These are phyloP conservation scores for Sebastes itinus DNA, from an alignment of 2,797 vertebrate species.

Conservation along the genomic window DNA sequence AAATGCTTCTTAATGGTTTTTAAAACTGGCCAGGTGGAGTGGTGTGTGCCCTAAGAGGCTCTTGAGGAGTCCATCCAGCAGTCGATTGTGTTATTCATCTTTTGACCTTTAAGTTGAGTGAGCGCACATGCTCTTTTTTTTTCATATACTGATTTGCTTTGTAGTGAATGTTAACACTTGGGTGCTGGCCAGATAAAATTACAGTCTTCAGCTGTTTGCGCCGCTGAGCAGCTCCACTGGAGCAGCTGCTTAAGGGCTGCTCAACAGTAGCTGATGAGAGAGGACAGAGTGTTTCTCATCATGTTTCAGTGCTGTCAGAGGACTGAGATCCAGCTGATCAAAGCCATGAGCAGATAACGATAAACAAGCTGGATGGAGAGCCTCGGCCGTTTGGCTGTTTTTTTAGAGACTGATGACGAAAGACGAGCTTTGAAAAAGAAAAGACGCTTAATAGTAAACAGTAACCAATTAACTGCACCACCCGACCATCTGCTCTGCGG, in stretches of 20 bases:
- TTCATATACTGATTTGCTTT: background rate
- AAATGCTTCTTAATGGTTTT: slow-evolving; percentile 57
- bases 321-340: slow-evolving; percentile 53
- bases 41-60: slow-evolving; percentile 26
- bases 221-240: slow-evolving; percentile 13
- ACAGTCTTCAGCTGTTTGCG: slow-evolving; percentile 30
- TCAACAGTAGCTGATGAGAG: slow-evolving; percentile 36
- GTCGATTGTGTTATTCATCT: slow-evolving; percentile 38
- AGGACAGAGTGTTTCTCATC: slow-evolving; percentile 40
- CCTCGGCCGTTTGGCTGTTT: slow-evolving; percentile 8
- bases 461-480: slow-evolving; percentile 60
- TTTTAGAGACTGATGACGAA: slow-evolving; percentile 19
- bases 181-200: slow-evolving; percentile 20
- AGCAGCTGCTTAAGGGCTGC: slow-evolving; percentile 37
- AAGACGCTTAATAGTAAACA: slow-evolving; percentile 46
- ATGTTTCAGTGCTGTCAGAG: slow-evolving; percentile 32
- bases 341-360: slow-evolving; percentile 40
- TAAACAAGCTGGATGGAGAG: slow-evolving; percentile 39
- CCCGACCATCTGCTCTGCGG: slow-evolving; percentile 52
- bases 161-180: slow-evolving; percentile 27
- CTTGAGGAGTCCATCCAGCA: slow-evolving; percentile 29
- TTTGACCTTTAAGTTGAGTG: slow-evolving; percentile 37
- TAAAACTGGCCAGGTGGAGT: slow-evolving; percentile 50
- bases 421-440: slow-evolving; percentile 33
- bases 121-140: slow-evolving; percentile 8